phyloP scores from a whole-genome alignment of 2,797 vertebrate species.

The Alexandromys oeconomus region DNA sequence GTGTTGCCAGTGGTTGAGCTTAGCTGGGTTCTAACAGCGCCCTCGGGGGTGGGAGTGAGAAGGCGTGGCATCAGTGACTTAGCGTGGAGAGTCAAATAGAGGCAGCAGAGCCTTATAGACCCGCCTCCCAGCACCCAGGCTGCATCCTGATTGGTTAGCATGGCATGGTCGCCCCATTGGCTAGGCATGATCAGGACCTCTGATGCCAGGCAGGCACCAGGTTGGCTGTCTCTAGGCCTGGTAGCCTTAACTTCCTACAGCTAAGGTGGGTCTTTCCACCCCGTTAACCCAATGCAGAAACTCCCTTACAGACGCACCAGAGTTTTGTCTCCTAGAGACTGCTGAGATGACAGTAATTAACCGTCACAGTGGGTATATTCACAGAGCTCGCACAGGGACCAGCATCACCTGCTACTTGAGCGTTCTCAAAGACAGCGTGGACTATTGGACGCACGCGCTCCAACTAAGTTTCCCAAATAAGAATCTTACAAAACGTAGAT shows the following conservation, averaged over 20 bases:
- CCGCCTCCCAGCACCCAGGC: no score
- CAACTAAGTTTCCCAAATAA: slow-evolving; percentile 11
- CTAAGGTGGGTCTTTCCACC: background rate
- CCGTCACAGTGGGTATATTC: background rate
- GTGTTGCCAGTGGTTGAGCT: background rate
- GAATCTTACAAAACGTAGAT: background rate
- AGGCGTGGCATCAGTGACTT: no score
- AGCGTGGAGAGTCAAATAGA: no score
- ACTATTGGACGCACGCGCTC: background rate
- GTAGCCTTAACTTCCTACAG: no score
- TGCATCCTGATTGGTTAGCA: no score
- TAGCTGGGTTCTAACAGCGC: no score
- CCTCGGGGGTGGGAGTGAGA: no score
- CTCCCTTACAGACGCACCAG: background rate
- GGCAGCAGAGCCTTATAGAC: no score
- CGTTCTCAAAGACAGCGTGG: background rate
- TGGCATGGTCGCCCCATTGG: no score
- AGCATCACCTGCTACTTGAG: background rate
- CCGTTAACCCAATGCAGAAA: background rate
- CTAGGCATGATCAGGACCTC: no score
- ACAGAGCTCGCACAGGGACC: background rate
- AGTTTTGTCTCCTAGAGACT: background rate
- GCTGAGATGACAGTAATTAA: background rate
- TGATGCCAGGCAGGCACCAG: no score
- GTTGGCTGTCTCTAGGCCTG: no score